Percentiles rank a stretch among this genome's conserved stretches.
Conservation (phyloP, 2,888 invertebrate species). For the Teinopalpus imperialis region DNA sequence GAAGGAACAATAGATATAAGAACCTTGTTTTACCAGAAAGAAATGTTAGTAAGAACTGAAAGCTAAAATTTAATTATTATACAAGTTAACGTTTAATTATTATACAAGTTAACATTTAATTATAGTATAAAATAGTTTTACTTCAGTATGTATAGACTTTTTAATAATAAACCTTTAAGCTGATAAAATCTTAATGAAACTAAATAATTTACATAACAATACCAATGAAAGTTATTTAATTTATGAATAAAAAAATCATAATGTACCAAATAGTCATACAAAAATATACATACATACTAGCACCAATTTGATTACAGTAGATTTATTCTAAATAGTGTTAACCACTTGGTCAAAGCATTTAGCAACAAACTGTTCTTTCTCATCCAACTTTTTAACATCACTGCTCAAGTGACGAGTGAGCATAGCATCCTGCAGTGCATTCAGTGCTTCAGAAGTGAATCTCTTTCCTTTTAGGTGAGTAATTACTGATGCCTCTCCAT, state of each 20-base stretch:
- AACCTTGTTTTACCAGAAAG: constrained; percentile 10
- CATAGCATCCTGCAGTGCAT: constrained; percentile 81
- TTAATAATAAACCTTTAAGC: constrained; percentile 2
- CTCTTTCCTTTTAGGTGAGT: constrained; percentile 84
- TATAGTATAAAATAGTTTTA: background rate
- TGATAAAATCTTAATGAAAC: constrained; percentile 31
- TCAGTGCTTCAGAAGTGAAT: constrained; percentile 84
- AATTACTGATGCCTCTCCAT: constrained; percentile 84
- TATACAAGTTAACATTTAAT: constrained; percentile 4
- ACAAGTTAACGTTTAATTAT: constrained; percentile 2
- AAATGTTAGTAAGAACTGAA: constrained; percentile 11
- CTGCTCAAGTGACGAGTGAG: constrained; percentile 56
- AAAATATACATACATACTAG: too few species aligned
- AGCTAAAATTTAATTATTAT: constrained; percentile 3
- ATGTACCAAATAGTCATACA: constrained; percentile 7
- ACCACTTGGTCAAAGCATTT: constrained; percentile 84
- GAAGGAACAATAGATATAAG: constrained; percentile 25
- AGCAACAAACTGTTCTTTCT: constrained; percentile 83
- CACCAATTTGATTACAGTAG: constrained; percentile 31
- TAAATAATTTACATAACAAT: constrained; percentile 29
- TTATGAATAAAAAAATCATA: too few species aligned
- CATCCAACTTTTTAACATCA: constrained; percentile 66
- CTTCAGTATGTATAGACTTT: background rate
- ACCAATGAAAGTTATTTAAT: too few species aligned
- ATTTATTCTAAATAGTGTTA: constrained; percentile 65